Base-by-base conservation (phyloP, 2,113 vertebrate genomes). In the Cyrtonyx montezumae region DNA sequence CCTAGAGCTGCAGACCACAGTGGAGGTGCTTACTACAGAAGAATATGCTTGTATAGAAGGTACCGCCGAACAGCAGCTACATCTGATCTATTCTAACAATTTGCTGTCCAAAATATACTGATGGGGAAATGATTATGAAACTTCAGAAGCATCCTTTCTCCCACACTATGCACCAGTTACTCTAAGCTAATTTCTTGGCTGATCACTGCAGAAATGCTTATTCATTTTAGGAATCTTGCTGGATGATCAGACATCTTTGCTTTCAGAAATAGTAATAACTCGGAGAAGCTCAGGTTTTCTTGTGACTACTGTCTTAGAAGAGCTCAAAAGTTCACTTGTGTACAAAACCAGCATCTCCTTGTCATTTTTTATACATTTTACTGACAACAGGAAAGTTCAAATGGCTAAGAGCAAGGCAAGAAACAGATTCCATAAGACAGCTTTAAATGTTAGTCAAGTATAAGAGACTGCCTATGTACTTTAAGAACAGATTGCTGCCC, bases 281-380 rank as follows among this genome's bases (percentile, higher is more conserved):
- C 67, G 68, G 69, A 92, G 28, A 94, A 78, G 42, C 75, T 85
- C 26, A 63, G 77, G 63, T 78, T 87, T 96, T 63, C 14, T 93
- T 87, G 51, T 91, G 88, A 88, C 91, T 9, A 21, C 76, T 91
- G 87, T 77, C 84, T 97, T n/a, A 78, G 49, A 92, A 91, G 79
- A 93, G 67, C 81, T 74, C 87, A 70, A 90, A 90, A 93, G 74
- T 95, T 94, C 87, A 94, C 91, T 92, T 75, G 9, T 13, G 8
- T 69, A 84, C 11, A 86, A 91, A 53, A 88, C 4, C 68, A 95
- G 74, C 95, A 92, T 87, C 40, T 87, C 76, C 90, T 90, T 96
- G 97, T 98, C 97, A 96, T 74, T 94, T 97, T 97, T 96, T 95
- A 97, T 98, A 97, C 95, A 93, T 93, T 97, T 97, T 96, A 94